Evolutionary conservation across 2,113 vertebrate species (phyloP).

Genomic region (Psilopogon haemacephalus): DNA sequence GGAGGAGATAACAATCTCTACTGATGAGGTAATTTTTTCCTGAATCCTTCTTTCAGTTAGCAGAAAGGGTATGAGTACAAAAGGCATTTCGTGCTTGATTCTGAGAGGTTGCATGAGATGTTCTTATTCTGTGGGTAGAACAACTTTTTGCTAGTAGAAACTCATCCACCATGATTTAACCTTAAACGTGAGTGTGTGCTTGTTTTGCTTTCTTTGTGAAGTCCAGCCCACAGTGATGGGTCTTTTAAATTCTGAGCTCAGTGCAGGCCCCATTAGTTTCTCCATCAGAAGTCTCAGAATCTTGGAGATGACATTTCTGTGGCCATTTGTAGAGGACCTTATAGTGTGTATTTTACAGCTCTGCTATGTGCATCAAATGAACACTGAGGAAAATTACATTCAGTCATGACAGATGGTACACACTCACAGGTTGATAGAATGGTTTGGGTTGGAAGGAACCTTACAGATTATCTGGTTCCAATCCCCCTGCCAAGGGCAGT

Average conservation of each 20-base stretch:
- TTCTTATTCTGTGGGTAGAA: background rate
- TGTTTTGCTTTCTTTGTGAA: background rate
- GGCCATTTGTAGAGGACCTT: background rate
- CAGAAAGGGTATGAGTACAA: background rate
- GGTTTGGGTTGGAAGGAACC: no score
- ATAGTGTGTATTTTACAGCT: background rate
- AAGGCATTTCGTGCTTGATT: background rate
- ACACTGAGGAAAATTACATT: background rate
- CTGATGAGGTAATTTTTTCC: background rate
- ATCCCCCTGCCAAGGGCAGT: no score
- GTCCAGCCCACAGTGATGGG: background rate
- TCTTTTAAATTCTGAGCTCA: background rate
- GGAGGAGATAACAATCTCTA: background rate
- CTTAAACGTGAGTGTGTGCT: background rate
- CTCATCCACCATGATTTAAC: background rate
- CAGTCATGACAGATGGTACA: background rate
- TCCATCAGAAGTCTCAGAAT: background rate
- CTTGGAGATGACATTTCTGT: background rate
- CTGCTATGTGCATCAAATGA: background rate
- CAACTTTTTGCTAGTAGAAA: background rate
- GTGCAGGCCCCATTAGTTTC: background rate
- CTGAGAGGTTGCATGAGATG: background rate
- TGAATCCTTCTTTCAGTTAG: background rate
- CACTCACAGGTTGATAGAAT: background rate
- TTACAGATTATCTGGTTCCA: no score